Conservation (phyloP, 2,888 invertebrate species). For the Chrysolina haemoptera region DNA sequence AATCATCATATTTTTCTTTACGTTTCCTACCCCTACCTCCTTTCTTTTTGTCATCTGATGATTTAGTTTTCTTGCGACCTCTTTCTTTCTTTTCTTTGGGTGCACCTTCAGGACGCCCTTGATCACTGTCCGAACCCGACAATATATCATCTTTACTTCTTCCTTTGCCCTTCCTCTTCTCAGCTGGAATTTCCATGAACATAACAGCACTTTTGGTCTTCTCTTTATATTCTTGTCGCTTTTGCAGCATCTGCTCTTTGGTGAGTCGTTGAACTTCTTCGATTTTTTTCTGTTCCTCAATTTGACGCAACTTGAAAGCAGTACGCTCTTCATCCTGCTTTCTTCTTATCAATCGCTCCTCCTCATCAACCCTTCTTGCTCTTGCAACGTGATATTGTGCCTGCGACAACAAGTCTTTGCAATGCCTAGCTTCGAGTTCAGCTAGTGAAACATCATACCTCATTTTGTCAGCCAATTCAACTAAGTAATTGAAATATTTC, state of each 20-base stretch:
- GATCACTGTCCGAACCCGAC: constrained; percentile 63
- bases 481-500: constrained; percentile 88
- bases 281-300: constrained; percentile 78
- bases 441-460: constrained; percentile 85
- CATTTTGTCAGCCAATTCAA: constrained; percentile 84
- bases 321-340: constrained; percentile 94
- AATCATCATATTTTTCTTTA: constrained; percentile 59
- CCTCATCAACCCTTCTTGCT: constrained; percentile 92
- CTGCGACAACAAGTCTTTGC: constrained; percentile 95
- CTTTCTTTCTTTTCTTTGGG: constrained; percentile 56
- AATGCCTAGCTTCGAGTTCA: constrained; percentile 89
- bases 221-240: constrained; percentile 94
- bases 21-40: constrained; percentile 66
- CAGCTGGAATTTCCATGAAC: constrained; percentile 86
- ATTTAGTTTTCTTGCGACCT: constrained; percentile 65
- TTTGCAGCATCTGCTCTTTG: constrained; percentile 88
- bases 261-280: constrained; percentile 86
- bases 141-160: constrained; percentile 57
- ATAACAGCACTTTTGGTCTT: constrained; percentile 93
- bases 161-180: constrained; percentile 75
- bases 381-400: constrained; percentile 97
- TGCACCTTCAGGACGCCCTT: constrained; percentile 67
- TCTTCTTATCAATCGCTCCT: constrained; percentile 87
- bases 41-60: constrained; percentile 64
- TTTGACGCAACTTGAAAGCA: constrained; percentile 79